phyloP scores from a whole-genome alignment of 2,888 invertebrate genomes.

The Atherix ibis region DNA sequence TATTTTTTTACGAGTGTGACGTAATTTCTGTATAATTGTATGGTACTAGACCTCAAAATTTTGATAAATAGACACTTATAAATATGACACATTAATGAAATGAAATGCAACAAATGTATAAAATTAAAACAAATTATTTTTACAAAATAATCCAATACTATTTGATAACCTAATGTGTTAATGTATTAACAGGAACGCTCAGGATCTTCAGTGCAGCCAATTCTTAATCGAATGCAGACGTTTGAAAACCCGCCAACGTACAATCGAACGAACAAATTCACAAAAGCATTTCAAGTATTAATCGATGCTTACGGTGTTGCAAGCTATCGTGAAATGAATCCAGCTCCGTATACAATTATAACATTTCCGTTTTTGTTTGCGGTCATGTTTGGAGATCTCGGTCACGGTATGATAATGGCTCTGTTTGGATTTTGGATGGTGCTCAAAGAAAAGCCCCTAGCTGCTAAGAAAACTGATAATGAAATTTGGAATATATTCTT shows the following conservation, averaged over 20 bases:
- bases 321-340: slow-evolving; percentile 92
- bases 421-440: slow-evolving; percentile 91
- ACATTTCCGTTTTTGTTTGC: slow-evolving; percentile 97
- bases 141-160: no score
- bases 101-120: no score
- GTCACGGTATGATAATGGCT: slow-evolving; percentile 88
- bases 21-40: no score
- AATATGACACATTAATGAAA: no score
- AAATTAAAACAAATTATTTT: no score
- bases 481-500: slow-evolving; percentile 98
- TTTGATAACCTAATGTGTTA: no score
- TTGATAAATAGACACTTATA: no score
- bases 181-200: slow-evolving; percentile 57
- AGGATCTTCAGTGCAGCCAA: slow-evolving; percentile 89
- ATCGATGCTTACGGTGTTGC: slow-evolving; percentile 96
- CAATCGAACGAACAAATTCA: slow-evolving; percentile 93
- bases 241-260: slow-evolving; percentile 86
- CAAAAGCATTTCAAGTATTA: slow-evolving; percentile 81
- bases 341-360: slow-evolving; percentile 91
- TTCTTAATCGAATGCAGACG: slow-evolving; percentile 87
- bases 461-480: slow-evolving; percentile 74
- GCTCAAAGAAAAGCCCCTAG: slow-evolving; percentile 77
- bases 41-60: no score
- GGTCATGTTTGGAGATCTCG: slow-evolving; percentile 98
- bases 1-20: no score